phyloP scores from a whole-genome alignment of 2,888 invertebrate species.

The Drosophila mimica region DNA sequence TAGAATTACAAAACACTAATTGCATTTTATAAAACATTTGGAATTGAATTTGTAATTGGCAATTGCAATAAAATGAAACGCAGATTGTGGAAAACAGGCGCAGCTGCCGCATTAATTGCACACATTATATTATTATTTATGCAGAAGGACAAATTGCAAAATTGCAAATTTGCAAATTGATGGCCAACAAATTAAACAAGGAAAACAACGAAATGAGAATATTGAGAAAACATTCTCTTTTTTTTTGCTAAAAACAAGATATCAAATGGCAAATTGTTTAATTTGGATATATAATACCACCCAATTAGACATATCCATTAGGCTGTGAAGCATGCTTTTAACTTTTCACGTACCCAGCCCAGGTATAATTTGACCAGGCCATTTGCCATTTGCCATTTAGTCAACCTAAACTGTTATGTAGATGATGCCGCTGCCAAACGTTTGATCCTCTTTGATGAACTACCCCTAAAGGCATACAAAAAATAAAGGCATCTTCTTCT shows the following conservation, averaged over 20 bases:
- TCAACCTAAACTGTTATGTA: slow-evolving; percentile 50
- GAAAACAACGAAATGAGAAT: neutral
- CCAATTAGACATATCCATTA: slow-evolving; percentile 46
- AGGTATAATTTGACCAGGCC: slow-evolving; percentile 23
- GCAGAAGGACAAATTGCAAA: slow-evolving; percentile 11
- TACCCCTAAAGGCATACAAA: slow-evolving; percentile 39
- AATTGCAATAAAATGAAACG: slow-evolving; percentile 28
- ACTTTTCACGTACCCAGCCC: slow-evolving; percentile 19
- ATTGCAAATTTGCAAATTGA: slow-evolving; percentile 17
- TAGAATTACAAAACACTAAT: slow-evolving; percentile 64
- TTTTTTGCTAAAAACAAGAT: slow-evolving; percentile 13
- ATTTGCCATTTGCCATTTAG: slow-evolving; percentile 26
- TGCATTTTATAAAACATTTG: slow-evolving; percentile 67
- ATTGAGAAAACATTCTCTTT: no score
- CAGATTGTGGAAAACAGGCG: slow-evolving; percentile 3
- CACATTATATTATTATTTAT: slow-evolving; percentile 17
- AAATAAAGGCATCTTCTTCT: slow-evolving; percentile 41
- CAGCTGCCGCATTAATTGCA: slow-evolving; percentile 16
- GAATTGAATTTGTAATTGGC: slow-evolving; percentile 73
- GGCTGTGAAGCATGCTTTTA: slow-evolving; percentile 17
- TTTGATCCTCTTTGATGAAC: slow-evolving; percentile 71
- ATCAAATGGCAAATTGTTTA: slow-evolving; percentile 28
- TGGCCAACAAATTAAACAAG: neutral
- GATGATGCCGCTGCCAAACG: slow-evolving; percentile 52
- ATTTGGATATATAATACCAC: slow-evolving; percentile 33